Base-by-base conservation (phyloP, 2,888 invertebrate species). In the Stenoptilia bipunctidactyla region DNA sequence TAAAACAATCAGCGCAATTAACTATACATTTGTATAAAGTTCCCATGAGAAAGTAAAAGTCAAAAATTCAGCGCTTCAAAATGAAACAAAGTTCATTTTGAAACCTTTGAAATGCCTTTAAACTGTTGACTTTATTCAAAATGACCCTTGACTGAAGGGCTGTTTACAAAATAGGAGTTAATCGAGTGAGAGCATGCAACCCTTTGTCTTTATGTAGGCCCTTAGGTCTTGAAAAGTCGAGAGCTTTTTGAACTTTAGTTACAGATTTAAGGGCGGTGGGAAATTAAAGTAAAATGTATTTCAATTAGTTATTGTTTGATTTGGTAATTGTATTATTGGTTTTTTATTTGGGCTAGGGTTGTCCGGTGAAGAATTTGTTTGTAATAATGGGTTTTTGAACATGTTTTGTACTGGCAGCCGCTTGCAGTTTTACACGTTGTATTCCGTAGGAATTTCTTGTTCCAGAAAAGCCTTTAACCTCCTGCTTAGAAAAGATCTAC, bases 111-210 rank as follows among this genome's bases (percentile, higher is more conserved):
- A 67, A 56, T 59, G 47, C 49, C 53, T 47, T 56, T 51, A 53
- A 56, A 58, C 55, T 58, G 60, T 66, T 63, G 62, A 66, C 59
- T 63, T 57, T 51, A 43, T 56, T 20, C 8, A 52, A 50, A 55
- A 61, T 58, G 53, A 56, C 56, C 50, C 66, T 73, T 57, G 51
- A 55, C 46, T 47, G 42, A 51, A 68, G 73, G 51, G 69, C 57
- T 79, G 80, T 79, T 79, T 79, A 65, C 76, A 74, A 80, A 79
- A 79, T 76, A 77, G 63, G 57, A 60, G 60, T 69, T 67, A 79
- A 75, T 68, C 58, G 62, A 63, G 61, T 62, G 62, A 59, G 62
- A 56, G 49, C 58, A 50, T 41, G 48, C 44, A 38, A 13, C 13
- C 14, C 14, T 34, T 14, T 27, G 27, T 37, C 30, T 30, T 12